Evolutionary conservation across 2,888 invertebrate species (phyloP).

Genomic region (Craniophora ligustri): DNA sequence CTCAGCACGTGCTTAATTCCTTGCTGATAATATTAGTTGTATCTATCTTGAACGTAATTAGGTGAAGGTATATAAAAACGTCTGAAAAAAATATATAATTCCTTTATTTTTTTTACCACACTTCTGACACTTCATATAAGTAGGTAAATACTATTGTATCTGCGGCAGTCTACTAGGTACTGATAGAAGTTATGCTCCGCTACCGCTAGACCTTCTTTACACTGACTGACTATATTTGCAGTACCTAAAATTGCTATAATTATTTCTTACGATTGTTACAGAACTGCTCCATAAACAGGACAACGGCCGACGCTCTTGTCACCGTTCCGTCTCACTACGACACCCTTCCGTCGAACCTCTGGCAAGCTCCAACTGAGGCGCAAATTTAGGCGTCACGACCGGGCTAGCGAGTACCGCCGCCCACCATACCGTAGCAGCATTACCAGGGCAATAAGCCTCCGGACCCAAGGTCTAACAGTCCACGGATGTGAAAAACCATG

Average conservation of each 20-base stretch:
- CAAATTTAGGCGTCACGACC: slow-evolving; percentile 74
- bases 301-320: slow-evolving; percentile 91
- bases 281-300: slow-evolving; percentile 92
- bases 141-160: too few relatives aligned
- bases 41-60: too few relatives aligned
- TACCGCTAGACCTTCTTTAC: too few relatives aligned
- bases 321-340: slow-evolving; percentile 94
- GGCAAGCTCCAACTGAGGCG: slow-evolving; percentile 81
- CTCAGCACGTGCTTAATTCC: too few relatives aligned
- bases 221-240: too few relatives aligned
- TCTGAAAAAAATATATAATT: too few relatives aligned
- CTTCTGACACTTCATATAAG: too few relatives aligned
- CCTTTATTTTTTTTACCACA: too few relatives aligned
- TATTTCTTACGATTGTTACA: slow-evolving; percentile 67
- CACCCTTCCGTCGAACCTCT: slow-evolving; percentile 85
- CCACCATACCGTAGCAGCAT: slow-evolving; percentile 72
- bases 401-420: slow-evolving; percentile 64
- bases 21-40: too few relatives aligned
- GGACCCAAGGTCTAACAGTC: slow-evolving; percentile 63
- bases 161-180: too few relatives aligned
- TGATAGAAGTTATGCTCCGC: too few relatives aligned
- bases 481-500: slow-evolving; percentile 81
- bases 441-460: slow-evolving; percentile 61
- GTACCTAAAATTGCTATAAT: background rate
- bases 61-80: too few relatives aligned